phyloP scores from a whole-genome alignment of 2,888 invertebrate species.

The Napeogenes inachia region DNA sequence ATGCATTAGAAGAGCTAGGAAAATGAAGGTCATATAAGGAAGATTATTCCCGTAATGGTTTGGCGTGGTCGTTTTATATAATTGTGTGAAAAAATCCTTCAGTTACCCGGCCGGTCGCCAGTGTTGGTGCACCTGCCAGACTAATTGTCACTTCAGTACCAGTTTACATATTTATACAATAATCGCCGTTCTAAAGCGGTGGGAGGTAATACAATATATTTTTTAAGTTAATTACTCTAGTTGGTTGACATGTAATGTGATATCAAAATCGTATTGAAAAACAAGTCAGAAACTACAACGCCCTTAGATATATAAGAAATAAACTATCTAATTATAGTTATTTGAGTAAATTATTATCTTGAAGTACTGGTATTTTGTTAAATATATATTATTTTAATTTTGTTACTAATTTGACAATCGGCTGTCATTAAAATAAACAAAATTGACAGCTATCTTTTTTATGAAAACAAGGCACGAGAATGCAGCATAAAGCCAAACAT shows the following conservation, averaged over 20 bases:
- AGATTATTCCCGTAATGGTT: conserved; percentile 45
- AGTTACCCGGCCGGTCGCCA: conserved; percentile 55
- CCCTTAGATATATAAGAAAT: conserved; percentile 33
- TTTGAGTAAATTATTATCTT: too few relatives aligned
- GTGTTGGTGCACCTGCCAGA: conserved; percentile 46
- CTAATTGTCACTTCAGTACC: conserved; percentile 37
- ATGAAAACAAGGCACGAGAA: too few relatives aligned
- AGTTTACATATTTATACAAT: conserved; percentile 32
- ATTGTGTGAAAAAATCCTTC: conserved; percentile 58
- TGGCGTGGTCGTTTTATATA: conserved; percentile 68
- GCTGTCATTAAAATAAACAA: too few relatives aligned
- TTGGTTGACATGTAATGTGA: conserved; percentile 37
- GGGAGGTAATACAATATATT: conserved; percentile 21
- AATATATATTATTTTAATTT: not conserved
- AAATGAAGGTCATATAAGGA: conserved; percentile 60
- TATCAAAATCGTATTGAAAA: conserved; percentile 34
- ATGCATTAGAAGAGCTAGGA: conserved; percentile 38
- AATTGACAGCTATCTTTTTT: too few relatives aligned
- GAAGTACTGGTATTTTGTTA: not conserved
- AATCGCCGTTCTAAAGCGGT: conserved; percentile 14
- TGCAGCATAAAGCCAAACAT: too few relatives aligned
- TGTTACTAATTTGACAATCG: too few relatives aligned
- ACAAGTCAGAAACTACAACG: conserved; percentile 31
- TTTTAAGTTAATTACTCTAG: conserved; percentile 35
- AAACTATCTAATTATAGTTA: conserved; percentile 15